Evolutionary conservation across 2,797 vertebrate genomes (phyloP), one percentile per base, ranked within the genome.

Genomic region (Acipenser ruthenus): DNA sequence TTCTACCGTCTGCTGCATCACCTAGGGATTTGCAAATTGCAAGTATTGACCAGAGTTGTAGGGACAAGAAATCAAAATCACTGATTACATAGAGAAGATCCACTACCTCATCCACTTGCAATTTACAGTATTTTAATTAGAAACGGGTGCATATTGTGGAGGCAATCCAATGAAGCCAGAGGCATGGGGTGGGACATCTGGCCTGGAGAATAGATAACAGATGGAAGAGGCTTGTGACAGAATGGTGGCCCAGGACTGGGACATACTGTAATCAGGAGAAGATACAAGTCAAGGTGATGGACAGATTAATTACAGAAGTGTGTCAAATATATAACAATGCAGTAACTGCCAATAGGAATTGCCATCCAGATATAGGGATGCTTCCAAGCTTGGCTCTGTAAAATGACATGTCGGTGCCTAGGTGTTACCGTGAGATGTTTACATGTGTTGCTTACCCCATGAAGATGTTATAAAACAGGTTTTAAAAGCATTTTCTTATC

Each of bases 161-260:
- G 77, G 73, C 74, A 77, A 70, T 66, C 78, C 75, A 73, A 69
- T 68, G 77, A 80, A 71, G 74, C 79, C 78, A 74, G 75, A 74
- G 77, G 78, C 77, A 72, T 68, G 67, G 83, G 79, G 79, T 79
- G 77, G 71, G 84, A 72, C 85, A 90, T 86, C 83, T 88, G 88
- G 78, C 83, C 87, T 81, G 70, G 63, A 73, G 67, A 73, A 71
- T 77, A 70, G 69, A 69, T 79, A 80, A 78, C 88, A 89, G 85
- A 88, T 88, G 87, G 84, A 82, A 78, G 3, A n/a, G 55, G 15
- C 12, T 58, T n/a, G 12, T 58, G 3, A n/a, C 55, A 58, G 55
- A 11, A 58, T n/a, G 73, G 75, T 76, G 76, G 72, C 65, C 63
- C 67, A 77, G 68, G 70, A 71, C 79, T 72, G 63, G 78, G 73